phyloP scores from a whole-genome alignment of 1,140 invertebrate species.

The Helicoverpa armigera region DNA sequence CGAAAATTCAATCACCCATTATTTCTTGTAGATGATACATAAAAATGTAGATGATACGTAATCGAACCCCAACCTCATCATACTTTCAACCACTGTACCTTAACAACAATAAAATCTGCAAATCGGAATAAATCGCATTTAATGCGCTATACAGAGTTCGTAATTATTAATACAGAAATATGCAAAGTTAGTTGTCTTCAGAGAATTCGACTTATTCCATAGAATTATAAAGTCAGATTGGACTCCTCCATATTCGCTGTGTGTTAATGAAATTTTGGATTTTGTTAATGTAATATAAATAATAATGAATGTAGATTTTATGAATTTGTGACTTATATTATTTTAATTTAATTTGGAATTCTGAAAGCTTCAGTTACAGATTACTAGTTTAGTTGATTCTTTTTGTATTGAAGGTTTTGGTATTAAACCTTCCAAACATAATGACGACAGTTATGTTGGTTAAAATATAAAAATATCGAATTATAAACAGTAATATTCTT shows the following conservation, averaged over 20 bases:
- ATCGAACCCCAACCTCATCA: background rate
- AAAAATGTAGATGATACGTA: too few species aligned
- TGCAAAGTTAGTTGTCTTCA: constrained; percentile 79
- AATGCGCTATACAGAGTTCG: constrained; percentile 63
- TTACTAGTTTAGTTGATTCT: too few species aligned
- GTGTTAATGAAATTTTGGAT: constrained; percentile 52
- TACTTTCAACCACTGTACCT: background rate
- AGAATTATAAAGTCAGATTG: constrained; percentile 84
- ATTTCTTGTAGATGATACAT: background rate
- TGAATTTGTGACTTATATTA: background rate
- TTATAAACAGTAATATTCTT: too few species aligned
- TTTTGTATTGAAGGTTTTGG: too few species aligned
- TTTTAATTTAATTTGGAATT: background rate
- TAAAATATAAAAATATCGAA: too few species aligned
- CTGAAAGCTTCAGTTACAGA: background rate
- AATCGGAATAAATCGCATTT: constrained; percentile 76
- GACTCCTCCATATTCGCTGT: constrained; percentile 70
- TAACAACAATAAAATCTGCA: constrained; percentile 45
- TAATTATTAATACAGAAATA: constrained; percentile 81
- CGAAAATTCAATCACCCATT: background rate
- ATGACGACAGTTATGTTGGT: too few species aligned
- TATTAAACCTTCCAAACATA: too few species aligned
- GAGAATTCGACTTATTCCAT: constrained; percentile 50
- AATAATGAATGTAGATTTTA: constrained; percentile 28
- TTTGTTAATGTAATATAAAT: constrained; percentile 44